Evolutionary conservation across 2,797 vertebrate species (phyloP).

Genomic region (Cephalopachus bancanus): DNA sequence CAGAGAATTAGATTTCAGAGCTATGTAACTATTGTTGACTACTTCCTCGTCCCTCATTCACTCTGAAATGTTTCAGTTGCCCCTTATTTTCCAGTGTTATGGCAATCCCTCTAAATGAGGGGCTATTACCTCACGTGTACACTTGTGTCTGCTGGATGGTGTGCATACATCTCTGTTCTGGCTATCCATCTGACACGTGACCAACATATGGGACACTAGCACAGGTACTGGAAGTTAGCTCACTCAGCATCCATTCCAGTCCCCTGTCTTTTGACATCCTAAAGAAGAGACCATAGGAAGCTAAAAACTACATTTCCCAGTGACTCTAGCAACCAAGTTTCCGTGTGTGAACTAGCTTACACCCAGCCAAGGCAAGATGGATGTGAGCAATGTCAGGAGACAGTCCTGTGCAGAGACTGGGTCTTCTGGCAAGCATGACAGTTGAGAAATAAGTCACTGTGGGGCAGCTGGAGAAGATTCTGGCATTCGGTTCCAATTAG

Average conservation of each 20-base stretch:
- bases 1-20: neutral
- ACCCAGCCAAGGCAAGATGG: neutral
- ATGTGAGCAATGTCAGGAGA: neutral
- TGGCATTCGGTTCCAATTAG: neutral
- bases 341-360: neutral
- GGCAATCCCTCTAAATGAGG: neutral
- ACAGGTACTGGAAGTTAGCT: neutral
- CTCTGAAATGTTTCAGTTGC: neutral
- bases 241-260: neutral
- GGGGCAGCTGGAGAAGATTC: neutral
- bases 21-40: neutral
- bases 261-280: neutral
- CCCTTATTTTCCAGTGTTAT: neutral
- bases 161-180: neutral
- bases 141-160: neutral
- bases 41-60: neutral
- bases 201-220: neutral
- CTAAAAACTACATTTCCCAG: neutral
- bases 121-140: neutral
- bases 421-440: neutral
- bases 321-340: neutral
- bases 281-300: neutral
- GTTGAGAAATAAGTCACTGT: neutral
- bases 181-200: neutral
- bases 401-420: too few species aligned